Conservation (phyloP, 2,113 vertebrate genomes). For the Bubo blakistoni region DNA sequence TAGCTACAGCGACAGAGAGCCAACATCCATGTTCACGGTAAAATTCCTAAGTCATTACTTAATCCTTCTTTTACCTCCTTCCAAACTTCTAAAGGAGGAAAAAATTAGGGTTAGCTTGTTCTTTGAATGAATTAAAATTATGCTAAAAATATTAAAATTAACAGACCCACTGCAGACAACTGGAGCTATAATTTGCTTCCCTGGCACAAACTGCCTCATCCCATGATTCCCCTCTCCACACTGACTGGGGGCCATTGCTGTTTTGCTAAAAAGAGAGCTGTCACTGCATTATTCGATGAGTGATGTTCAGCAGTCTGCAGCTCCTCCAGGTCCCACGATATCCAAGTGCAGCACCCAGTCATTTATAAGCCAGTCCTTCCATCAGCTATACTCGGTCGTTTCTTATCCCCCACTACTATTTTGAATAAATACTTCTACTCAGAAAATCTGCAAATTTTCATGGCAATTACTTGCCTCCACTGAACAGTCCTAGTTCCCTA, state of each 20-base stretch:
- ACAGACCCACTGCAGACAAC: neutral
- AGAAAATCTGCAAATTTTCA: neutral
- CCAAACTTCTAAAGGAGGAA: neutral
- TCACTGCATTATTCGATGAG: neutral
- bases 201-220: neutral
- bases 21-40: slow-evolving; percentile 19
- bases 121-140: neutral
- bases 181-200: neutral
- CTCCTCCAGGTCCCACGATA: neutral
- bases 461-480: neutral
- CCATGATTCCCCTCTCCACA: neutral
- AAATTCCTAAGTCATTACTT: slow-evolving; percentile 18
- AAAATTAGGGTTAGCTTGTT: neutral
- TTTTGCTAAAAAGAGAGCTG: neutral
- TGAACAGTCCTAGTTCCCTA: neutral
- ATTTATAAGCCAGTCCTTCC: neutral
- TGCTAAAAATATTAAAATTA: neutral
- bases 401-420: neutral
- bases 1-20: slow-evolving; percentile 32
- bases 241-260: neutral
- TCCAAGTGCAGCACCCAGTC: neutral
- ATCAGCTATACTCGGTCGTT: neutral
- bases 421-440: neutral
- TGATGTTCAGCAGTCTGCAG: neutral
- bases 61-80: neutral